phyloP scores from a whole-genome alignment of 2,888 invertebrate genomes.

The Salpingus planirostris region DNA sequence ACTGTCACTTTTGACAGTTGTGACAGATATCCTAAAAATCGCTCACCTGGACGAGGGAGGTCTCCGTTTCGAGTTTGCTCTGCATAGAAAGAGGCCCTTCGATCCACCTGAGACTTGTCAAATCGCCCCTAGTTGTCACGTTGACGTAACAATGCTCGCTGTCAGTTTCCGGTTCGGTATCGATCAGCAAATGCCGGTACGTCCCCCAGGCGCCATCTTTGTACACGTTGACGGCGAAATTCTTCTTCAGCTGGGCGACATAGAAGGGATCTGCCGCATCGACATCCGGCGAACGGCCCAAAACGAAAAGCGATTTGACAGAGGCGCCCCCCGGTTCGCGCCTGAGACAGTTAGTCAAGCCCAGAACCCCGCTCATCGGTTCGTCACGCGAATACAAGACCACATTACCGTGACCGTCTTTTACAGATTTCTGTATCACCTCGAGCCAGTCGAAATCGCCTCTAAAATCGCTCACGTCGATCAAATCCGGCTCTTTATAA shows the following conservation, averaged over 20 bases:
- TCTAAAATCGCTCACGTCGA: neutral
- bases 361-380: conserved; percentile 67
- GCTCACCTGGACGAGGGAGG: too few species aligned
- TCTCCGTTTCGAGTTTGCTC: too few species aligned
- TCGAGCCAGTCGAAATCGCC: conserved; percentile 47
- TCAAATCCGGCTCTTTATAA: conserved; percentile 24
- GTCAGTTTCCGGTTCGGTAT: conserved; percentile 41
- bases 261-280: conserved; percentile 49
- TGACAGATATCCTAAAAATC: too few species aligned
- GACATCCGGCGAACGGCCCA: conserved; percentile 56
- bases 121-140: conserved; percentile 72
- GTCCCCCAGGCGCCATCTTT: conserved; percentile 53
- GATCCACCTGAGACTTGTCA: conserved; percentile 75
- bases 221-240: conserved; percentile 71
- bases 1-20: too few species aligned
- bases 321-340: conserved; percentile 48
- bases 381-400: conserved; percentile 59
- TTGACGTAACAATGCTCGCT: conserved; percentile 68
- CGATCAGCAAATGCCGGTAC: conserved; percentile 68
- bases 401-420: conserved; percentile 32
- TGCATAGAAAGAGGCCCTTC: conserved; percentile 61
- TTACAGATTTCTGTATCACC: conserved; percentile 34
- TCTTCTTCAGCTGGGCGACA: conserved; percentile 52
- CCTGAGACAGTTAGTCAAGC: conserved; percentile 61
- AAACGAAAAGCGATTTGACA: conserved; percentile 47